phyloP scores from a whole-genome alignment of 30 jellyfish, hydroid and myxozoan genomes.

The Chrysaora quinquecirrha region DNA sequence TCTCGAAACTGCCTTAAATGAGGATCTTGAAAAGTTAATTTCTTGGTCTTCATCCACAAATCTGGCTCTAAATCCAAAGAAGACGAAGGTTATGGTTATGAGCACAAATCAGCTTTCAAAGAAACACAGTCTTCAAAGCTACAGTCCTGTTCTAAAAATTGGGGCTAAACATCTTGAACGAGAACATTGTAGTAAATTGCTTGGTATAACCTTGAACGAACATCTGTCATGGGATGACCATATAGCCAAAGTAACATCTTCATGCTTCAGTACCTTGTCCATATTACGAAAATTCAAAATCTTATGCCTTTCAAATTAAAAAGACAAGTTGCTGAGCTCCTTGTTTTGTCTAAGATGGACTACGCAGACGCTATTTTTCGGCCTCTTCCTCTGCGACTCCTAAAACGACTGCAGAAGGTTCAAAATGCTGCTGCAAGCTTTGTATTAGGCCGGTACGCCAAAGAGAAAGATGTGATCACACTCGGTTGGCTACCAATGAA shows the following conservation, averaged over 20 bases:
- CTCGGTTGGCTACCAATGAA: conserved; percentile 61
- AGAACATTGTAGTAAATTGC: conserved; percentile 35
- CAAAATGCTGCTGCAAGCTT: too few relatives aligned
- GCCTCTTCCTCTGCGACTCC: conserved; percentile 69
- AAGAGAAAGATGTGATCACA: conserved; percentile 19
- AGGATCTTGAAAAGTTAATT: conserved; percentile 23
- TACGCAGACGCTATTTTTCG: conserved; percentile 63
- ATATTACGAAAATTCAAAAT: conserved; percentile 40
- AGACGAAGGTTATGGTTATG: conserved; percentile 56
- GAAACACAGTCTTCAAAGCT: conserved; percentile 27
- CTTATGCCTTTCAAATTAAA: conserved; percentile 22
- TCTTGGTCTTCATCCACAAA: conserved; percentile 39
- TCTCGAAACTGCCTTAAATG: conserved; percentile 22
- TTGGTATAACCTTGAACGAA: conserved; percentile 46
- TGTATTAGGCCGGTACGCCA: conserved; percentile 63
- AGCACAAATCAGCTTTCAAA: conserved; percentile 36
- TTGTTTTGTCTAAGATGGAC: conserved; percentile 68
- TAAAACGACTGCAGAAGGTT: too few relatives aligned
- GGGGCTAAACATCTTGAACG: conserved; percentile 36
- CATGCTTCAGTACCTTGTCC: conserved; percentile 44
- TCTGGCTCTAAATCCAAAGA: conserved; percentile 47
- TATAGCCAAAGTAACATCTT: conserved; percentile 30
- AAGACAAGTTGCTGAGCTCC: conserved; percentile 74
- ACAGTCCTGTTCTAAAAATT: conserved; percentile 12
- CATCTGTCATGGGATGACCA: conserved; percentile 72